Evolutionary conservation across 2,797 vertebrate genomes (phyloP).

Genomic region (Novumbra hubbsi): DNA sequence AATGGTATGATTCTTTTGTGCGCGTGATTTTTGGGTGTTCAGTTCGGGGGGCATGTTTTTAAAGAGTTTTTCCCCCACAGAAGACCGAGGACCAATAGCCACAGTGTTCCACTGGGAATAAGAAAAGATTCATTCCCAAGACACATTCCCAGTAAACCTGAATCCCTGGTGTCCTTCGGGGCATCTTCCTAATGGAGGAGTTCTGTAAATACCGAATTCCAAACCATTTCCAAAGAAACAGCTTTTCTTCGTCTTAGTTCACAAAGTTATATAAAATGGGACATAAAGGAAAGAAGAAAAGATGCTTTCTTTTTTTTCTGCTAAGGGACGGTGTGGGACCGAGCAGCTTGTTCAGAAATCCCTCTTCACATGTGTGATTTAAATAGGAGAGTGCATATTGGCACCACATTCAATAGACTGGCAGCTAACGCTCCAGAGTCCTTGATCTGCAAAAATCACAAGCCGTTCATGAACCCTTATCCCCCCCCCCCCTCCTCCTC

Average conservation of each 20-base stretch:
- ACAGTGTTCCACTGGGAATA: no score
- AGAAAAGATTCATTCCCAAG: not conserved
- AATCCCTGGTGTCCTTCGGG: not conserved
- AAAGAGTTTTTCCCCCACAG: no score
- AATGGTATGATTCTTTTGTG: no score
- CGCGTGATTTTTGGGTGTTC: no score
- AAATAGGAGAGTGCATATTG: not conserved
- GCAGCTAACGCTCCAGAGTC: not conserved
- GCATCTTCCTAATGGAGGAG: not conserved
- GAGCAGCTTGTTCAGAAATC: constrained; percentile 9
- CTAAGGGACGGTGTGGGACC: not conserved
- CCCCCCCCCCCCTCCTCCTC: constrained; percentile 8
- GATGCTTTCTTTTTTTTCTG: not conserved
- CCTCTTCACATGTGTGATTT: constrained; percentile 4
- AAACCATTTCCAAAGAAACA: not conserved
- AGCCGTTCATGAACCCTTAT: not conserved
- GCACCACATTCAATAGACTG: constrained; percentile 12
- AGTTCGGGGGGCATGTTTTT: no score
- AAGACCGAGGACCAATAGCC: no score
- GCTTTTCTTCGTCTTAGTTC: constrained; percentile 2
- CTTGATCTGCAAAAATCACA: constrained; percentile 5
- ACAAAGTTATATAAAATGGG: not conserved
- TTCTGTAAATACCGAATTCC: not conserved
- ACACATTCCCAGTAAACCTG: not conserved
- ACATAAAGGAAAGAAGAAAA: not conserved